Evolutionary conservation across 1,140 invertebrate genomes (phyloP), one percentile per base, ranked within the genome.

Genomic region (Nasonia giraulti): DNA sequence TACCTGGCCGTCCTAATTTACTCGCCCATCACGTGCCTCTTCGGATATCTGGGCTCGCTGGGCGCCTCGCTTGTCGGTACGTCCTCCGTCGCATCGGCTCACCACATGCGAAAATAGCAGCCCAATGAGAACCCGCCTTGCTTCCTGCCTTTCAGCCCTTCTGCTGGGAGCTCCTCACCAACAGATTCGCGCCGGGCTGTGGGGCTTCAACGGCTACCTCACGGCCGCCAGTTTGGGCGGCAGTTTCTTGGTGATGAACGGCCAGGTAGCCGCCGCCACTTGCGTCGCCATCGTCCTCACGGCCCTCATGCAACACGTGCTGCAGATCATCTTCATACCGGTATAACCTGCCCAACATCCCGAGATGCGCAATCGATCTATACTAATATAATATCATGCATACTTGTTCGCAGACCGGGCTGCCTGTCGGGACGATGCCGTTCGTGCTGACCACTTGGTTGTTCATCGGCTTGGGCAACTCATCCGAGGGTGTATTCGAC

Each of bases 181-280:
- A 14, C 88, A 87, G 31, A 86, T 93, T 80, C 93, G 92, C 87
- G 85, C 86, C 2, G 93, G 93, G 6, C 27, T 92, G 2, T 93
- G 92, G 92, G 93, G 93, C 10, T 93, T 91, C 79, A 93, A 93
- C 74, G 91, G 90, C 83, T 85, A 93, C 31, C 73, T 94, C 17
- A 91, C 91, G 6, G 90, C 90, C 3, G 89, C 89, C 10, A 88
- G 89, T 44, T 86, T 93, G 17, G 93, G 92, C 44, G 93, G 91
- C 69, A 91, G 92, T 82, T 92, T 92, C 33, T 87, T 92, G 40
- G 89, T 91, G 0, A 71, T 93, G 40, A 94, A 90, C 44, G 84
- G 86, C 5, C 93, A 93, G 84, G 91, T 91, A 2, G 88, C 88
- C n/a, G 87, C 86, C 33, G 90, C 91, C 31, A 89, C 91, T 0